These are phyloP conservation scores for Coecobrya sp. DNA, from an alignment of 2,888 invertebrate genomes.

Conservation along the genomic window DNA sequence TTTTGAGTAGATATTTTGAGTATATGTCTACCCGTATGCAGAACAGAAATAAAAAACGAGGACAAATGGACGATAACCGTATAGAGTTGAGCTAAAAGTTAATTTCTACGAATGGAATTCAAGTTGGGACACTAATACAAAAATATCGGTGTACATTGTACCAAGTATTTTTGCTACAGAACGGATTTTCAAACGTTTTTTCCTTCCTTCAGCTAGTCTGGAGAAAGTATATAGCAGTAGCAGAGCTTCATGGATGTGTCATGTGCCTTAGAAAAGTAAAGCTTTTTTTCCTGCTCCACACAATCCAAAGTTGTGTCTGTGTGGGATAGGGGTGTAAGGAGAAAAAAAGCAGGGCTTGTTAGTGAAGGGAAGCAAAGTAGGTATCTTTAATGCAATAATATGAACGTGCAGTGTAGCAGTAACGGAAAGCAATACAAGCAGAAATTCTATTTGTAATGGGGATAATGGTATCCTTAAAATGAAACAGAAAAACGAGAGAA, in stretches of 20 bases:
- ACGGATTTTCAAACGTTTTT: constrained; percentile 47
- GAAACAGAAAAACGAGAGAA: constrained; percentile 25
- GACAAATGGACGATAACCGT: constrained; percentile 54
- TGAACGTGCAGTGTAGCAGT: constrained; percentile 49
- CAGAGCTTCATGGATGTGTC: neutral
- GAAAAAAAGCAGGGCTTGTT: constrained; percentile 36
- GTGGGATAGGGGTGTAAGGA: constrained; percentile 42
- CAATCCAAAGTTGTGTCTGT: constrained; percentile 10
- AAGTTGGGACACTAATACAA: constrained; percentile 85
- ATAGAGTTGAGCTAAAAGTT: constrained; percentile 74
- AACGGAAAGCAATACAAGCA: constrained; percentile 67
- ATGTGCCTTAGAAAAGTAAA: constrained; percentile 33
- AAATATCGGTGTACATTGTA: constrained; percentile 83
- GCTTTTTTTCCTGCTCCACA: neutral
- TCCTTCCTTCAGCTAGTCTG: neutral
- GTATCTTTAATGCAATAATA: constrained; percentile 73
- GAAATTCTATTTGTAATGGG: constrained; percentile 76
- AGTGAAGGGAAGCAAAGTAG: constrained; percentile 56
- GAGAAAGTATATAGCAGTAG: neutral
- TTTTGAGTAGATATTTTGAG: neutral
- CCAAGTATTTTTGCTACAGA: constrained; percentile 45
- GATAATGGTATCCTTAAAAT: constrained; percentile 70
- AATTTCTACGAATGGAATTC: constrained; percentile 85
- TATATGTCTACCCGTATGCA: neutral
- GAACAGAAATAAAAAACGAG: constrained; percentile 26